Conservation (phyloP, 2,797 vertebrate genomes). For the Spinibarbus caldwelli region DNA sequence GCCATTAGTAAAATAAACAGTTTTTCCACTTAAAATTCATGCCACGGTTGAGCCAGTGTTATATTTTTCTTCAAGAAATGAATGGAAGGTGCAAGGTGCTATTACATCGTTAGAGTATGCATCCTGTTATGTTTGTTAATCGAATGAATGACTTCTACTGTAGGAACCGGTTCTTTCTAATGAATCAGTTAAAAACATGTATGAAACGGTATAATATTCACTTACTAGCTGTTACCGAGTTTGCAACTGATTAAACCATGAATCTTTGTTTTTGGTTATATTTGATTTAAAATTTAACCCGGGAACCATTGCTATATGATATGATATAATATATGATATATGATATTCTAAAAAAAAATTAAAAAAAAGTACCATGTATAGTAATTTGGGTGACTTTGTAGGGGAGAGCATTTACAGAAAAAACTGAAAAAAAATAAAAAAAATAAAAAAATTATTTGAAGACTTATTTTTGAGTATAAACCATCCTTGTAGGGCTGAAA, state of each 20-base stretch:
- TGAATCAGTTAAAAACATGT: too few species aligned
- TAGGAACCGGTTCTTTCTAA: not conserved
- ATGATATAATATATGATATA: too few species aligned
- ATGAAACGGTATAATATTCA: accelerated
- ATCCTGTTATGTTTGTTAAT: not conserved
- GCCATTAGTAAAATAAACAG: not conserved
- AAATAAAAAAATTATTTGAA: too few species aligned
- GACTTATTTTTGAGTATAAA: too few species aligned
- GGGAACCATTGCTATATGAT: not conserved
- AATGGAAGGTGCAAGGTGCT: too few species aligned
- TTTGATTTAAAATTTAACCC: not conserved
- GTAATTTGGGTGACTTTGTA: too few species aligned
- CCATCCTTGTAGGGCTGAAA: too few species aligned
- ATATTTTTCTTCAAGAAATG: not conserved
- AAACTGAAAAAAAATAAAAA: too few species aligned
- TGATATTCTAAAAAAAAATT: too few species aligned
- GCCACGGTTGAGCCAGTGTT: not conserved
- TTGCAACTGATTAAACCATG: not conserved
- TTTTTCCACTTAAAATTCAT: not conserved
- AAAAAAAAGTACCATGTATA: too few species aligned
- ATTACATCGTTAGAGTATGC: not conserved
- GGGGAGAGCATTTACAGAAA: too few species aligned
- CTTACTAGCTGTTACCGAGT: not conserved
- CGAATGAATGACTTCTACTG: not conserved
- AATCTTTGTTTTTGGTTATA: not conserved